Evolutionary conservation across 2,888 invertebrate genomes (phyloP), one percentile per base, ranked within the genome.

Genomic region (Calephelis perditalis): DNA sequence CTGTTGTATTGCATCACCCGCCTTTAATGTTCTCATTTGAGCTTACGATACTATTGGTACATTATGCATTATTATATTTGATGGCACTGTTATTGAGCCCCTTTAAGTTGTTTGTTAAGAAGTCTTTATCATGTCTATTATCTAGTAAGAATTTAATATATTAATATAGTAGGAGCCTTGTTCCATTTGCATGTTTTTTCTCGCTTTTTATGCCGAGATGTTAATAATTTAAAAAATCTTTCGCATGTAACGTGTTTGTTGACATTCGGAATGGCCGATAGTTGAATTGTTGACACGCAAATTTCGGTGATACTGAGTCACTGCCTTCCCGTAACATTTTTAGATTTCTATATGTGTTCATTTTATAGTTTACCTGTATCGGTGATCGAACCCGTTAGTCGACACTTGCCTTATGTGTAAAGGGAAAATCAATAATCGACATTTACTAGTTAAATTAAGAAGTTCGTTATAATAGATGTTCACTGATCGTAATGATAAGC

Each of bases 141-240:
- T 84, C 81, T 86, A 82, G 82, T 89, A 87, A 88, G 87, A 87
- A 83, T 87, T 86, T 87, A 86, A 84, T 85, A 87, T 86, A 84
- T 84, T 68, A 79, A 68, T 65, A 77, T 87, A 85, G 82, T 72
- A 71, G 49, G 77, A 83, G 86, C 85, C 83, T 86, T 79, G 84
- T 86, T 85, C 84, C 78, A 82, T 79, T 81, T 76, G 81, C 79
- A 81, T 81, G 78, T 85, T 82, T 79, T 74, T 76, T 72, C 70
- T 82, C 80, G 86, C 86, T 86, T 86, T 73, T 83, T 82, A 81
- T 73, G 75, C 82, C 73, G 77, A 77, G 73, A 76, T 82, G 82
- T 83, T 84, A 72, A 78, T 74, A 65, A 75, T 79, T 70, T 67
- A 69, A 70, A 26, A 70, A 70, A 70, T 69, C 72, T 73, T 76